Base-by-base conservation (phyloP, 2,113 vertebrate genomes). In the Myotis lucifugus region DNA sequence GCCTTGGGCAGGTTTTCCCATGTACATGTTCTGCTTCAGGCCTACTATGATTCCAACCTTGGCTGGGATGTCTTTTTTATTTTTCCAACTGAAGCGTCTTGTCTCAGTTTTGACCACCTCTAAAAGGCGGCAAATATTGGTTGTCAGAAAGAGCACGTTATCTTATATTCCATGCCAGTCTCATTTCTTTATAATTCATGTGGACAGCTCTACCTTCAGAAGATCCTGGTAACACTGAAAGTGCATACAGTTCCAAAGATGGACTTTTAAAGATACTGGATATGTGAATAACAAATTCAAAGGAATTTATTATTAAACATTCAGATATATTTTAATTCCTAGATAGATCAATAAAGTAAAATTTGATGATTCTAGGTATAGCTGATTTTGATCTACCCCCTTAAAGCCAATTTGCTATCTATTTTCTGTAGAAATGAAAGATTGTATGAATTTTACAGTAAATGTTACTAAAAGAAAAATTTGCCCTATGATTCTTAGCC, bases 381-480 rank as follows among this genome's bases (percentile, higher is more conserved):
- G 54, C 14, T 86, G 64, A 81, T 90, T 92, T 81, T 27, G 48
- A 74, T 23, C 8, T 93, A 12, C 84, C 40, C 56, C 27, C 13
- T 90, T 90, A 83, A 87, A 94, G 67, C 15, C 15, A 72, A 85
- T 46, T 97, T 93, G 40, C 19, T 95, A 48, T 95, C 32, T 77
- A 21, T 78, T 96, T 96, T 89, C 29, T 74, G 12, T 94, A 74
- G 40, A 91, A 79, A 73, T 79, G 46, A 92, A 94, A 97, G 34
- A 85, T 67, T 92, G 3, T 23, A 77, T 90, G 40, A 84, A 56
- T 92, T 92, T 96, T 92, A 92, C 73, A 85, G 83, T 96, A 88
- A 93, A 94, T n/a, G 18, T 74, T 91, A 88, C 52, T 73, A 92
- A 77, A 85, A 67, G 54, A 96, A 93, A 95, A 95, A 72, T 8